A percentile compares a stretch with the other conserved stretches of the same genome.
Conservation (phyloP, 2,797 vertebrate species). For the Amazona ochrocephala region DNA sequence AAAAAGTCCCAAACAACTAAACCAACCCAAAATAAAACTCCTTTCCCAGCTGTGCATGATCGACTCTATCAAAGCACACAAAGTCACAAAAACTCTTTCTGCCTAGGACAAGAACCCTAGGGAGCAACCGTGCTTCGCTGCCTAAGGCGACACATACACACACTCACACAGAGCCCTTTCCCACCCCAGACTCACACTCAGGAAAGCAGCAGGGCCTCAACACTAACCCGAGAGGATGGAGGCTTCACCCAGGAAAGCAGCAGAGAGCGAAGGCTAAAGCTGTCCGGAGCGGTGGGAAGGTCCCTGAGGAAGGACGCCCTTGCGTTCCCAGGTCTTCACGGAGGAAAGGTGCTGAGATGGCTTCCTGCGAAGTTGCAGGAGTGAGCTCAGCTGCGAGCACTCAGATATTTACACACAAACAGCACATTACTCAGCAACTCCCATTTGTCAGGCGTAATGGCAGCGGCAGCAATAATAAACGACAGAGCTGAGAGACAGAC, state of each 20-base stretch:
- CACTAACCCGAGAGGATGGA: not conserved
- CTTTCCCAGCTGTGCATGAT: not conserved
- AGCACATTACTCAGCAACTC: slow-evolving; percentile 66
- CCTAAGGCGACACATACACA: accelerated
- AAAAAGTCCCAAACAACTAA: not conserved
- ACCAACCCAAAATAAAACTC: not conserved
- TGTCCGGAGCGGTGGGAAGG: not conserved
- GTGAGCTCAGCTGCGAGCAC: slow-evolving; percentile 48
- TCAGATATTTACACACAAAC: slow-evolving; percentile 64
- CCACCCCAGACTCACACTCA: not conserved
- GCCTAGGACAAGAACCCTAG: not conserved
- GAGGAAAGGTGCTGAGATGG: slow-evolving; percentile 23
- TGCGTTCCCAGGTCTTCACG: not conserved
- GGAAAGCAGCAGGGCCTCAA: slow-evolving; percentile 1
- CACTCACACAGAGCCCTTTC: not conserved
- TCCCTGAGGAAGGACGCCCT: not conserved
- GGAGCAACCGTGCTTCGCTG: accelerated
- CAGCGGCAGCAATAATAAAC: slow-evolving; percentile 60
- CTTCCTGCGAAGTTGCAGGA: slow-evolving; percentile 46
- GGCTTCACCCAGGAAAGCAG: not conserved
- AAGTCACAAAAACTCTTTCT: not conserved
- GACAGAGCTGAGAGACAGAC: slow-evolving; percentile 41
- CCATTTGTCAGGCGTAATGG: slow-evolving; percentile 52
- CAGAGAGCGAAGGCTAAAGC: not conserved
- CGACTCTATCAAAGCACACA: not conserved